A percentile compares a stretch with the other conserved stretches of the same genome.
Conservation (phyloP, 2,797 vertebrate genomes). For the Anolis apletophallus region DNA sequence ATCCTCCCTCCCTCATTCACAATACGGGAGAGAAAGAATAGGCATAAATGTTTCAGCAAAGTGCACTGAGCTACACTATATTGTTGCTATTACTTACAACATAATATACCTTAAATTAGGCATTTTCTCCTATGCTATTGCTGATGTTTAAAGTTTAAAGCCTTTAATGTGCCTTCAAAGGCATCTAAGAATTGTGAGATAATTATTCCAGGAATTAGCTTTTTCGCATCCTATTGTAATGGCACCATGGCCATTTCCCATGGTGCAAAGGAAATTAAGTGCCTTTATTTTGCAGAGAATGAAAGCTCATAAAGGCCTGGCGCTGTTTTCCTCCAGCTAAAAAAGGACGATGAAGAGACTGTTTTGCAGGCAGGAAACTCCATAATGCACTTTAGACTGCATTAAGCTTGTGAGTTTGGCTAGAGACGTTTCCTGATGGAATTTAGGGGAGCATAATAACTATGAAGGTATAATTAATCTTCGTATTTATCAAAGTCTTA, state of each 20-base stretch:
- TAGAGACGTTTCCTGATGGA: not conserved
- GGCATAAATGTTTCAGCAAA: not conserved
- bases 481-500: not conserved
- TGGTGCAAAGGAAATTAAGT: slow-evolving; percentile 29
- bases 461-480: slow-evolving; percentile 16
- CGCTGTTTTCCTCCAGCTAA: not conserved
- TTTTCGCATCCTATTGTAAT: not conserved
- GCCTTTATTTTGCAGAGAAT: slow-evolving; percentile 25
- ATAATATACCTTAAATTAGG: slow-evolving; percentile 26
- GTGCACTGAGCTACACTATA: not conserved
- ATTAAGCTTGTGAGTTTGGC: not conserved
- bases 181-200: slow-evolving; percentile 20
- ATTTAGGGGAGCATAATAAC: slow-evolving; percentile 5
- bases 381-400: not conserved
- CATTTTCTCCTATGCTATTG: not conserved
- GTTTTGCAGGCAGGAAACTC: not conserved
- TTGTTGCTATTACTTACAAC: slow-evolving; percentile 12
- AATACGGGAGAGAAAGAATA: not conserved
- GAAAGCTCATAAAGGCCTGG: not conserved
- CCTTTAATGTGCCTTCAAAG: not conserved
- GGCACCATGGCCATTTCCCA: not conserved
- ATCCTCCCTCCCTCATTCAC: not conserved
- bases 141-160: slow-evolving; percentile 22
- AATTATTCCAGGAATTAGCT: slow-evolving; percentile 33
- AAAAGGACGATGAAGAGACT: not conserved